phyloP scores from a whole-genome alignment of 2,113 vertebrate species.

The Otolemur garnettii region DNA sequence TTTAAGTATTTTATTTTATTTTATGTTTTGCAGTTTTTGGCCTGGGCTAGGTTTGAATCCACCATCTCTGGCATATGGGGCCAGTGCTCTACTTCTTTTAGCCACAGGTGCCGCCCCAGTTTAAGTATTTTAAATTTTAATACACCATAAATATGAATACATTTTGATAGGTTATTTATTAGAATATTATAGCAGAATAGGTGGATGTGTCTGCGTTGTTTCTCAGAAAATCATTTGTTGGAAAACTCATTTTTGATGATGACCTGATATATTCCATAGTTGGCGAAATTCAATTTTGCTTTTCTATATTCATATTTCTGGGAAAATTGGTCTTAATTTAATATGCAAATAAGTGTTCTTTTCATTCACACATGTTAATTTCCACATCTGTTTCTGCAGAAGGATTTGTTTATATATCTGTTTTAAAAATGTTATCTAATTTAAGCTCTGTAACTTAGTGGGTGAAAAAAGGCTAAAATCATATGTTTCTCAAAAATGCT shows the following conservation, averaged over 20 bases:
- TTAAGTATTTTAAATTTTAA: neutral
- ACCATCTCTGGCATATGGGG: too few relatives aligned
- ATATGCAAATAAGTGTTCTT: neutral
- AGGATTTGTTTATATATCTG: neutral
- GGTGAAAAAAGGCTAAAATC: neutral
- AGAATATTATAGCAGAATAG: neutral
- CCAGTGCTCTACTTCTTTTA: too few relatives aligned
- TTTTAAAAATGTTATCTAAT: neutral
- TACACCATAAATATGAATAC: neutral
- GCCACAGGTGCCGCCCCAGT: neutral
- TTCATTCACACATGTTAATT: neutral
- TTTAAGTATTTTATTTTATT: neutral
- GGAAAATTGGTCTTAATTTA: neutral
- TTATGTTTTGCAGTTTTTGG: too few relatives aligned
- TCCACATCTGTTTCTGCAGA: neutral
- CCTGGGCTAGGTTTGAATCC: too few relatives aligned
- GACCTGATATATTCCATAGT: neutral
- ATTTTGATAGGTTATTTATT: neutral
- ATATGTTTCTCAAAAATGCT: neutral
- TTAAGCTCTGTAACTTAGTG: neutral
- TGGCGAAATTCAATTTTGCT: slow-evolving; percentile 17
- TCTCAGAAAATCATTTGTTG: neutral
- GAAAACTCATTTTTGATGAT: neutral
- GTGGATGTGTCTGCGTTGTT: neutral
- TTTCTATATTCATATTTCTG: neutral